Evolutionary conservation across 2,797 vertebrate genomes (phyloP), one percentile per base, ranked within the genome.

Genomic region (Silurus aristotelis): DNA sequence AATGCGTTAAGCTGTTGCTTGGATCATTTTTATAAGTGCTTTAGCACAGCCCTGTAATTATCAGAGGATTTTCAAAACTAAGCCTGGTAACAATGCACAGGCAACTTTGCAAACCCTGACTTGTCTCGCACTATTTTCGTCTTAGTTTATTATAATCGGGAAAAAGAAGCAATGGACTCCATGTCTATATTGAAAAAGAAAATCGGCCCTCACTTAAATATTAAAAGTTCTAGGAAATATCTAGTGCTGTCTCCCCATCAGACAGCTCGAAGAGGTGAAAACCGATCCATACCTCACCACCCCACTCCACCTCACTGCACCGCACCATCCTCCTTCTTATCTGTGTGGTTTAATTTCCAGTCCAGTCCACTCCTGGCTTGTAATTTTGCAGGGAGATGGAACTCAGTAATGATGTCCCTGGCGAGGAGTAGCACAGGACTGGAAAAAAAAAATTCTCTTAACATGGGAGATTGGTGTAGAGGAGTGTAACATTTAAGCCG

Each of bases 351-450:
- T 89, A 78, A 90, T 88, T 87, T 89, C 83, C 80, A 86, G 75
- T 66, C 60, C 27, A 31, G 73, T 86, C 56, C 64, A 82, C 82
- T 83, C 58, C 38, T 48, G 43, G 75, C 80, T 68, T 73, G 83
- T 88, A 87, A 88, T 89, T 88, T 84, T 84, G 87, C 86, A 55
- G 73, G 67, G 67, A 90, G 84, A 87, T 87, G 72, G 84, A 89
- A 78, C 73, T 61, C 63, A 68, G 66, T 89, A 87, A 87, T 89
- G 87, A 90, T 89, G 85, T 89, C 80, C 60, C 84, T 79, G 60
- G 84, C 67, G 86, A 86, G 86, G 85, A 87, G 82, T 89, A 52
- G 82, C 46, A 66, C 61, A 15, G 68, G 66, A 87, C 64, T 84
- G 52, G 61, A 46, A 4, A 48, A 63, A 64, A 87, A 17, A 86